phyloP scores from a whole-genome alignment of 2,797 vertebrate genomes.

The Hydrophis major region DNA sequence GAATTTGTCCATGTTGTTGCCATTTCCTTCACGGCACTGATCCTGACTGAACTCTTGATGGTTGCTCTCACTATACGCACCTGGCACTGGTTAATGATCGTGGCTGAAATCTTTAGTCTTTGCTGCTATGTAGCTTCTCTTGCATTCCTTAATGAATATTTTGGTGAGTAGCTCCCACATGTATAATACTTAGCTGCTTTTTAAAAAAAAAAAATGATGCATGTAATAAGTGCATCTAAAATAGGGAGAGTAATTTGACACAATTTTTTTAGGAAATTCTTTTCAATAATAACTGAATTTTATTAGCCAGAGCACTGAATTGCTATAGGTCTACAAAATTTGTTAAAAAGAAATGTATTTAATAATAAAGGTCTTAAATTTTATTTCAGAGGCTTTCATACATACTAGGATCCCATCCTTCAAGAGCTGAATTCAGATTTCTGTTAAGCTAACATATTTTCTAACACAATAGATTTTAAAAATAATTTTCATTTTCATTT shows the following conservation, averaged over 20 bases:
- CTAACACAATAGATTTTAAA: not conserved
- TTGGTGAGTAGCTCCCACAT: conserved; percentile 78
- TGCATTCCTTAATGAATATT: conserved; percentile 95
- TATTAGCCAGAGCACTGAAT: not conserved
- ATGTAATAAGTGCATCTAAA: not conserved
- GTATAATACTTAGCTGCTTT: not conserved
- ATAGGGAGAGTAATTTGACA: not conserved
- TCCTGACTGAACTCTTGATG: conserved; percentile 96
- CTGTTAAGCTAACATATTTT: not conserved
- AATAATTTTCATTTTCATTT: not conserved
- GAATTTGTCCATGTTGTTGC: conserved; percentile 97
- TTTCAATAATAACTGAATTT: not conserved
- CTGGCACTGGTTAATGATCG: conserved; percentile 98
- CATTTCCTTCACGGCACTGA: conserved; percentile 96
- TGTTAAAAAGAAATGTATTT: not conserved
- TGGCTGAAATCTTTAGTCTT: conserved; percentile 93
- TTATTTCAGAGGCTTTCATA: not conserved
- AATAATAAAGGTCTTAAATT: not conserved
- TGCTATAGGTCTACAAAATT: not conserved
- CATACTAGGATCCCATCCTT: not conserved
- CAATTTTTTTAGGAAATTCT: not conserved
- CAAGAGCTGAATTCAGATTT: not conserved
- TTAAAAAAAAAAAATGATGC: not conserved
- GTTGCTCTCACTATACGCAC: conserved; percentile 93
- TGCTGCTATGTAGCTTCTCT: conserved; percentile 94